Base-by-base conservation (phyloP, 2,797 vertebrate genomes). In the Crax fasciolata region DNA sequence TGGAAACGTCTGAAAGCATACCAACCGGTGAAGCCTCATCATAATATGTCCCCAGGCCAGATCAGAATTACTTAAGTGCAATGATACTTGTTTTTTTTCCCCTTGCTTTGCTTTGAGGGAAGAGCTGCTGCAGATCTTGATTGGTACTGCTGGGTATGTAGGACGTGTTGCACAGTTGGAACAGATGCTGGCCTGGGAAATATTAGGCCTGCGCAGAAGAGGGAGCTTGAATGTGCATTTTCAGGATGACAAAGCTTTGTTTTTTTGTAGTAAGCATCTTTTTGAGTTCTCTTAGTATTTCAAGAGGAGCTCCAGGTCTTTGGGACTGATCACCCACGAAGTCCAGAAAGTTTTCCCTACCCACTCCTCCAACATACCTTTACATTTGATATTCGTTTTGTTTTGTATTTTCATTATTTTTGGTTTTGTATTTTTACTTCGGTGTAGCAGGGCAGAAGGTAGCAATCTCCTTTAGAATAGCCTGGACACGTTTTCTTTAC, bases 61-160 rank as follows among this genome's bases (percentile, higher is more conserved):
- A 97, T 94, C 71, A 91, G 91, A 90, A 95, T 95, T 91, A 80
- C 91, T 97, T 95, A 73, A 95, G 84, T 89, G 87, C 65, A 76
- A 41, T 51, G 65, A 85, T 95, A 92, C 25, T 57, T 82, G 21
- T 70, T 51, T 68, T 86, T 86, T 73, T 49, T 1, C 25, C 57
- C 17, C 35, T 32, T 65, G 41, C 52, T 79, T 94, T 78, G 52
- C 66, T 79, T 71, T 88, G 19, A 38, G 54, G 52, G 59, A 89
- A 79, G 75, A 86, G 63, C 81, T 10, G 25, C 43, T 72, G 41
- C 55, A 61, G 75, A 73, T 90, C 84, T 52, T 90, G 87, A 57
- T 58, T 67, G 72, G 51, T 90, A 30, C 61, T 93, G 55, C 63
- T 93, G 72, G 92, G 32, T 89, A 71, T 61, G 81, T 87, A 93